Evolutionary conservation across 2,888 invertebrate species (phyloP).

Genomic region (Syrista parreyssii): DNA sequence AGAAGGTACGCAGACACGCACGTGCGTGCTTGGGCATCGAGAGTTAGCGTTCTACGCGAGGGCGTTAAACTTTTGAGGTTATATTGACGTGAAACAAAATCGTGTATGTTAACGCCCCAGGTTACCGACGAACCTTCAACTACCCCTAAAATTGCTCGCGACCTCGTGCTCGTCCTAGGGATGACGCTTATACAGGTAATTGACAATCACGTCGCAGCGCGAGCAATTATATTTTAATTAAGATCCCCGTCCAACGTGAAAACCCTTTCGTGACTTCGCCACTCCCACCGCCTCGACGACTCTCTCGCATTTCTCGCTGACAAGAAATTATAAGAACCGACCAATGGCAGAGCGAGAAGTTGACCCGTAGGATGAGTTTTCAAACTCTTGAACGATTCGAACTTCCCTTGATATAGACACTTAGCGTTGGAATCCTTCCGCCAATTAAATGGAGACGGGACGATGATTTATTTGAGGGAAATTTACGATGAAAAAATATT

Average conservation of each 20-base stretch:
- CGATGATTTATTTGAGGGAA: not conserved
- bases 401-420: not conserved
- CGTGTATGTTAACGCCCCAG: not conserved
- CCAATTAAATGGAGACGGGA: not conserved
- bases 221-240: constrained; percentile 6
- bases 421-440: not conserved
- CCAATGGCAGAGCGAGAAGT: not conserved
- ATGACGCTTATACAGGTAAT: not conserved
- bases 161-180: not conserved
- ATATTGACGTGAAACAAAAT: not conserved
- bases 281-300: not conserved
- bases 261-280: not conserved
- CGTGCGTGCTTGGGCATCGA: not conserved
- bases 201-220: constrained; percentile 4
- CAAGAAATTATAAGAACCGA: not conserved
- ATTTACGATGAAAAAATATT: not conserved
- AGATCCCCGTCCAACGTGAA: not conserved
- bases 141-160: not conserved
- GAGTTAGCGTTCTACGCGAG: not conserved
- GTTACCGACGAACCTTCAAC: not conserved
- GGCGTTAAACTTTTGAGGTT: not conserved
- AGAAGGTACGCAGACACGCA: not conserved
- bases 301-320: not conserved
- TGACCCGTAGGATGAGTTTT: not conserved
- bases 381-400: not conserved